Evolutionary conservation across 2,888 invertebrate species (phyloP), one percentile per base, ranked within the genome.

Genomic region (Campopleginae sp.): DNA sequence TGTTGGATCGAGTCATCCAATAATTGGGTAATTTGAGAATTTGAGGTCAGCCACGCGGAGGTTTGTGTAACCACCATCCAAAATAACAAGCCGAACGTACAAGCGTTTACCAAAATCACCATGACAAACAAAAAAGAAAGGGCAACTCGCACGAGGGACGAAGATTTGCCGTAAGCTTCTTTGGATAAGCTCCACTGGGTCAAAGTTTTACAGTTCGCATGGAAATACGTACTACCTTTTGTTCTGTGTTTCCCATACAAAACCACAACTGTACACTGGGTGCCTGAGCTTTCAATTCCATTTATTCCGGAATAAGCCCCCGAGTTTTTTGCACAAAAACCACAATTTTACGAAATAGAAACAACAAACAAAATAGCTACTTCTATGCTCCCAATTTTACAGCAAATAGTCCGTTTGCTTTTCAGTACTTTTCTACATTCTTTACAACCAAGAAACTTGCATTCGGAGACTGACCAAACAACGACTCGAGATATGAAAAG

Each of bases 1-100:
- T 63, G 63, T 63, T 51, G 54, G 19, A 61, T 63, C 48, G 63
- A 79, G 66, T 71, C 27, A 27, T 79, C 42, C 82, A 70, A 82
- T 77, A 76, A 63, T 63, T 63, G 46, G 17, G 82, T 82, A 82
- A 82, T 76, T 63, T 58, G 48, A 23, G 48, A 46, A 31, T 48
- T 17, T 8, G 44, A 42, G 44, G 44, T 44, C 31, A 38, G 4
- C 48, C 48, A 23, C 33, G 8, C 31, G 17, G 61, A 14, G 44
- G 75, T 68, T 61, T 81, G 68, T 54, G 61, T 27, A 63, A 19
- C 66, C 71, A 31, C 44, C 19, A 1, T 31, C 14, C 44, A 68
- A 51, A 42, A 66, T 68, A 58, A 68, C 44, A 46, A 19, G 54
- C 23, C 42, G 68, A 31, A 44, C 48, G 17, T 68, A 19, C 33